Percentiles rank a stretch among this genome's conserved stretches.
phyloP scores from a whole-genome alignment of 2,797 vertebrate species.

The Melanotaenia maccullochi region DNA sequence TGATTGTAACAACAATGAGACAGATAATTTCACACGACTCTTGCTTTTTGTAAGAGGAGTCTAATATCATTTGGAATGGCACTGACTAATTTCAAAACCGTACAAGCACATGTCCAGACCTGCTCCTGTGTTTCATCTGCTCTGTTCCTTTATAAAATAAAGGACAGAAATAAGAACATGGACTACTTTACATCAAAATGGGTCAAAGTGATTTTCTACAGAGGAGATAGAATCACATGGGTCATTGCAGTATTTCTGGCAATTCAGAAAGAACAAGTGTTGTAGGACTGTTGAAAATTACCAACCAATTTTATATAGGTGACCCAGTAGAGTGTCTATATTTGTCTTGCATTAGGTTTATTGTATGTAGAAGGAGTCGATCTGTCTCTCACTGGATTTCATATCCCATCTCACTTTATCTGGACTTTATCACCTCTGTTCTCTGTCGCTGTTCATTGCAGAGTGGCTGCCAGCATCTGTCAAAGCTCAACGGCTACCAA shows the following conservation, averaged over 20 bases:
- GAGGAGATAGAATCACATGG: conserved; percentile 80
- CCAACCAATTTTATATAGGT: conserved; percentile 81
- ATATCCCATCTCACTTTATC: conserved; percentile 46
- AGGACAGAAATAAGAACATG: conserved; percentile 76
- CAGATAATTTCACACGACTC: not conserved
- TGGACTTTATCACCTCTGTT: conserved; percentile 39
- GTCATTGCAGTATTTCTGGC: conserved; percentile 86
- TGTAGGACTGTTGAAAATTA: conserved; percentile 80
- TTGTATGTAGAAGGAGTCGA: conserved; percentile 42
- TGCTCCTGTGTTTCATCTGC: conserved; percentile 30
- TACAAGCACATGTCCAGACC: conserved; percentile 13
- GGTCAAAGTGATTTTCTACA: conserved; percentile 82
- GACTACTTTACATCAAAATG: conserved; percentile 82
- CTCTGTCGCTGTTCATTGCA: conserved; percentile 5
- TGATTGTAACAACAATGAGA: not conserved
- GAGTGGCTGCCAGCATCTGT: conserved; percentile 23
- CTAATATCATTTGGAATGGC: not conserved
- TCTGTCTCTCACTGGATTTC: conserved; percentile 47
- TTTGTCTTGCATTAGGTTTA: conserved; percentile 67
- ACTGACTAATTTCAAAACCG: conserved; percentile 10
- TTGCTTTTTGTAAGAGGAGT: not conserved
- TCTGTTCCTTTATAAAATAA: conserved; percentile 62
- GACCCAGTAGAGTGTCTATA: conserved; percentile 81
- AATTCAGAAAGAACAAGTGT: conserved; percentile 74
- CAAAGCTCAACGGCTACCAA: conserved; percentile 15